Evolutionary conservation across 2,797 vertebrate genomes (phyloP), one percentile per base, ranked within the genome.

Genomic region (Ispidina picta): DNA sequence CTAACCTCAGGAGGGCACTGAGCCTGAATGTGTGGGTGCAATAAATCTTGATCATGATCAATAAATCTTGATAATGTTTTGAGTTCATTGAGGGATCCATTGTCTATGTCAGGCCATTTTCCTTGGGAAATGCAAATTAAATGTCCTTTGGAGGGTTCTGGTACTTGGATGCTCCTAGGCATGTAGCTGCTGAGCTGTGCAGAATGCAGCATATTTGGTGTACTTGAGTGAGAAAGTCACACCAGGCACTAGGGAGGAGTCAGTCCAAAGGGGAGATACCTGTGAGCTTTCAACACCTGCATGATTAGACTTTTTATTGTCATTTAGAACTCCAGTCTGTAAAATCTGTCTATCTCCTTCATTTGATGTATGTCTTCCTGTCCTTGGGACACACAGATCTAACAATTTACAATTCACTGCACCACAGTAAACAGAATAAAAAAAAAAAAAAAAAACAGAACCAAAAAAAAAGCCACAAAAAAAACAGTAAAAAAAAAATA

Each of bases 371-470:
- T 11, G 8, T 51, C 46, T 82, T 88, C 11, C 1, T 93, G 78
- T 80, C 51, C 59, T 80, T 83, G 51, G 43, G 62, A 87, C 66
- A 63, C 33, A 74, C 8, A 89, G 35, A 83, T 58, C 29, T 89
- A 79, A 55, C 64, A 95, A 93, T 71, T 90, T 90, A 66, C 43
- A 85, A 70, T 92, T 86, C 73, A 66, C 39, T 86, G 63, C 28
- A 92, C 48, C 21, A 58, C 16, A 9, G 10, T 25, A 41, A 80
- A 51, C 15, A 85, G 23, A 9, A 72, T 83, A 81, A 21, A 60
- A 22, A 69, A 12, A 29, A 21, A 73, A 10, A 41, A 17, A 58
- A 1, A 48, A 31, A 46, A 44, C 37, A 37, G 37, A 44, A 17
- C 19, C 10, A 46, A 46, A 46, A 9, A 51, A 49, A 68, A 63